These are phyloP conservation scores for Hesperophylax magnus DNA, from an alignment of 1,140 invertebrate genomes.

Conservation along the genomic window DNA sequence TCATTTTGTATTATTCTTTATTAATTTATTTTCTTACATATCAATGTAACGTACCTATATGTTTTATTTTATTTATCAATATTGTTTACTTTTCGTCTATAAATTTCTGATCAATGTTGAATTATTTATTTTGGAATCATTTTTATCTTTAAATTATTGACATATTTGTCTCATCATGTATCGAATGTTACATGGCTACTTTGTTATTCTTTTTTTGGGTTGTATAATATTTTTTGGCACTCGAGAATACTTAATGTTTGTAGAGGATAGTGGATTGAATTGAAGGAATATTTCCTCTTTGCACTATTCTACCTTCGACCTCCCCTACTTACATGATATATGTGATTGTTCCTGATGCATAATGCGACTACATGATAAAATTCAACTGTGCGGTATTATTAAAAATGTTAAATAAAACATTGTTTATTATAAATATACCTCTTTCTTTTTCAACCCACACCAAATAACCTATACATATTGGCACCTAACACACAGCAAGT, in stretches of 20 bases:
- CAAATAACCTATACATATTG: too few species aligned
- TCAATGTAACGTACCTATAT: not conserved
- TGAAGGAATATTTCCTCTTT: slow-evolving; percentile 3
- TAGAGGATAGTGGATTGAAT: not conserved
- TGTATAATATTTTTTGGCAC: slow-evolving; percentile 26
- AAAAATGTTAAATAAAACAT: slow-evolving; percentile 57
- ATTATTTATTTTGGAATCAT: slow-evolving; percentile 19
- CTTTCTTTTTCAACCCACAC: slow-evolving; percentile 19
- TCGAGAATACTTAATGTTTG: slow-evolving; percentile 20
- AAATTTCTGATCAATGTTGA: slow-evolving; percentile 15
- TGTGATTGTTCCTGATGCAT: slow-evolving; percentile 55
- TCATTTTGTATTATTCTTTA: slow-evolving; percentile 35
- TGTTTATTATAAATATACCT: slow-evolving; percentile 54
- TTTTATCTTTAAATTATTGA: slow-evolving; percentile 22
- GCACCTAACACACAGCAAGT: too few species aligned
- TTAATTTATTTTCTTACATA: slow-evolving; percentile 34
- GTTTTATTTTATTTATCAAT: slow-evolving; percentile 34
- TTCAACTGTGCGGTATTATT: slow-evolving; percentile 53
- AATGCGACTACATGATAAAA: slow-evolving; percentile 53
- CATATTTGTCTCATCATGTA: slow-evolving; percentile 42
- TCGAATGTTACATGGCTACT: slow-evolving; percentile 36
- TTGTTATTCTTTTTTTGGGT: slow-evolving; percentile 20
- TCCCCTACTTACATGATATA: slow-evolving; percentile 23
- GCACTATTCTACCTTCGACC: not conserved
- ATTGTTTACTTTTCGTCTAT: slow-evolving; percentile 13